These are phyloP conservation scores for Emydura subglobosa DNA, from an alignment of 2,113 vertebrate species.

Conservation along the genomic window DNA sequence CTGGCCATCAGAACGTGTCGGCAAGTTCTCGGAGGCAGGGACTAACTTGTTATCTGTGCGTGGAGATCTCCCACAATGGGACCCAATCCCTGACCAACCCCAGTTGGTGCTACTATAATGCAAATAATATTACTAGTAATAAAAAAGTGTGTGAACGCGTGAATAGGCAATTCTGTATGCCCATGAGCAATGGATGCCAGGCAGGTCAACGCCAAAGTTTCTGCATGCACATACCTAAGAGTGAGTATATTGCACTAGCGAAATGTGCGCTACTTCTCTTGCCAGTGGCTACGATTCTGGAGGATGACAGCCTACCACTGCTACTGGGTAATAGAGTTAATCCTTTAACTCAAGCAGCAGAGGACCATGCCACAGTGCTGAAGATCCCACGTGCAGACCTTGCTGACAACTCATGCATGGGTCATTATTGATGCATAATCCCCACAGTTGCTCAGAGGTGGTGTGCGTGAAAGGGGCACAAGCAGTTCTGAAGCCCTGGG, in stretches of 20 bases:
- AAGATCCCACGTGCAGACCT: not conserved
- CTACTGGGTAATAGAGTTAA: not conserved
- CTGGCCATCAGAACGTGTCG: not conserved
- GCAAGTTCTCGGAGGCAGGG: not conserved
- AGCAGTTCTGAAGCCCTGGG: not conserved
- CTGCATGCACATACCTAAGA: not conserved
- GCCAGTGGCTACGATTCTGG: not conserved
- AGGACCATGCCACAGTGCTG: too few relatives aligned
- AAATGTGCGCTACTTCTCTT: not conserved
- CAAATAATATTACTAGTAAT: not conserved
- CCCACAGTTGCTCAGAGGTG: not conserved
- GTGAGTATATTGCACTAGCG: not conserved
- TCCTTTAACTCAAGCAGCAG: not conserved
- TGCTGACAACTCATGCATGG: not conserved
- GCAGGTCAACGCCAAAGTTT: not conserved
- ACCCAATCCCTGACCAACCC: not conserved
- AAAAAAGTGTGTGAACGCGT: not conserved
- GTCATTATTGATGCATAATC: not conserved
- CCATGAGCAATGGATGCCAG: not conserved
- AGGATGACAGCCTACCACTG: not conserved
- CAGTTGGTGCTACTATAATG: not conserved
- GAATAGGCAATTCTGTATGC: not conserved
- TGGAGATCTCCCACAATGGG: not conserved
- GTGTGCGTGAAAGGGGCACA: not conserved
- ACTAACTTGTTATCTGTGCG: not conserved